Evolutionary conservation across 2,797 vertebrate genomes (phyloP).

Genomic region (Squalus acanthias): DNA sequence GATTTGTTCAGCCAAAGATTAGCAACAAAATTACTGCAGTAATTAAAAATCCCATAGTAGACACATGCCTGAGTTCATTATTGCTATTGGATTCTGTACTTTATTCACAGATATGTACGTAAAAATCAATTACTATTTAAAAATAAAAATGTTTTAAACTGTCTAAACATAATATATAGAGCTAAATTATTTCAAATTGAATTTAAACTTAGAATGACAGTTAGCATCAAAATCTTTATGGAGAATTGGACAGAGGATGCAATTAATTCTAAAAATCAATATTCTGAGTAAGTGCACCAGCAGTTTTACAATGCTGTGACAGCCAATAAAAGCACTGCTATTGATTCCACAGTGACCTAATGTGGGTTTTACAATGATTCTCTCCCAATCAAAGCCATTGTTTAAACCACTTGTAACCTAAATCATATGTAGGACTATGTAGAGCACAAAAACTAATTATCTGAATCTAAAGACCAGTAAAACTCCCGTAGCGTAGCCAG

Average conservation of each 20-base stretch:
- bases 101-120: not conserved
- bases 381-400: not conserved
- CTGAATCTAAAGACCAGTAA: not conserved
- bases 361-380: not conserved
- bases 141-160: not conserved
- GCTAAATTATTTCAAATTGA: not conserved
- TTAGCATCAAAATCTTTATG: not conserved
- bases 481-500: not conserved
- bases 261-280: not conserved
- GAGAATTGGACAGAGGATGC: not conserved
- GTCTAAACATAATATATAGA: not conserved
- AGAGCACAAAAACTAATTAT: not conserved
- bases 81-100: not conserved
- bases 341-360: not conserved
- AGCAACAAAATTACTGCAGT: not conserved
- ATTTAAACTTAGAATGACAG: not conserved
- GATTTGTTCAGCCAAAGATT: not conserved
- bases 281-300: not conserved
- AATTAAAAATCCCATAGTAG: not conserved
- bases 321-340: no score
- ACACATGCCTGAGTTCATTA: not conserved
- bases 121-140: slow-evolving; percentile 1
- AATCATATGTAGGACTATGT: not conserved
- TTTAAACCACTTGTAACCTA: not conserved
- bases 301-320: not conserved